phyloP scores from a whole-genome alignment of 2,113 vertebrate genomes.

The Casuarius casuarius region DNA sequence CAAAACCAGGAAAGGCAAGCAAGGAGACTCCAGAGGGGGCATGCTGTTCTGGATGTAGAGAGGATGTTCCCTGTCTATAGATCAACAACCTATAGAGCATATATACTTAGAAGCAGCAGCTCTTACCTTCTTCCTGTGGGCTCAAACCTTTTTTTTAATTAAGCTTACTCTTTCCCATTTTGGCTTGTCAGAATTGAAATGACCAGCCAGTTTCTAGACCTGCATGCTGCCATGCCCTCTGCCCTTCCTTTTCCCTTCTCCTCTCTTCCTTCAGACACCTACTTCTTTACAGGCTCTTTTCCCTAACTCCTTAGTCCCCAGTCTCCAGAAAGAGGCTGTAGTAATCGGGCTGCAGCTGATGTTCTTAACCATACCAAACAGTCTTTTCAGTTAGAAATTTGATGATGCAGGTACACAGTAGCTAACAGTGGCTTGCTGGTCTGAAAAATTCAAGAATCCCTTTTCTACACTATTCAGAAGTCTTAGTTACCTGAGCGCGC shows the following conservation, averaged over 20 bases:
- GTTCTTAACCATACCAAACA: background rate
- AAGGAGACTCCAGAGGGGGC: background rate
- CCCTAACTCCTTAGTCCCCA: background rate
- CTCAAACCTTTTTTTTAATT: background rate
- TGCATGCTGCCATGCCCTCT: background rate
- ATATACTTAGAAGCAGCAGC: background rate
- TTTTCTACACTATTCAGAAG: background rate
- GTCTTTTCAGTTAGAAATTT: background rate
- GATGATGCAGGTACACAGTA: background rate
- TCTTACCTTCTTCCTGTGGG: background rate
- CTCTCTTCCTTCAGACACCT: background rate
- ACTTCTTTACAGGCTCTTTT: background rate
- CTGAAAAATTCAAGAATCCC: background rate
- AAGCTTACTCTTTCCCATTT: background rate
- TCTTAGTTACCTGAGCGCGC: background rate
- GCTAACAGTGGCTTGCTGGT: background rate
- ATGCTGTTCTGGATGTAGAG: background rate
- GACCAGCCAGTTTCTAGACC: background rate
- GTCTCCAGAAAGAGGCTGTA: background rate
- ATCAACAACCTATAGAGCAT: rapidly evolving
- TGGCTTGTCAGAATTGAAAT: background rate
- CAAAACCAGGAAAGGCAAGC: background rate
- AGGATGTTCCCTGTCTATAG: background rate
- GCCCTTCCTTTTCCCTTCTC: too few relatives aligned
- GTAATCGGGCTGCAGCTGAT: background rate